Base-by-base conservation (phyloP, 2,113 vertebrate species). In the Orientallactaga bullata region DNA sequence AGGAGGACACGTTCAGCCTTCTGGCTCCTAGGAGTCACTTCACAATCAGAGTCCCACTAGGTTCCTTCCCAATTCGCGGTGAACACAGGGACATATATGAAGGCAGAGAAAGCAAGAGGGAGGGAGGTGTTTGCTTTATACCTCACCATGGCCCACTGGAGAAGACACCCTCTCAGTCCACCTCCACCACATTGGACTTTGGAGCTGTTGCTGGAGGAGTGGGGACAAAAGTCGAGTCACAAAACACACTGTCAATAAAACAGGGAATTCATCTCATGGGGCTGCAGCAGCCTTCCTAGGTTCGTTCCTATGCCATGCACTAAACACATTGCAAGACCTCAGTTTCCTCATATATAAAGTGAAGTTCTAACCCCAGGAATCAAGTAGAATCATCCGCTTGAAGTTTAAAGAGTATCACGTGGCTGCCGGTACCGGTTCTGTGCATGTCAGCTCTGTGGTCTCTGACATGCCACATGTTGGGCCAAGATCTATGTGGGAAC, bases 201-300 rank as follows among this genome's bases (percentile, higher is more conserved):
- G 2, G 35, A 5, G 5, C 35, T 30, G 3, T 30, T 28, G 17
- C 58, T 17, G 9, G n/a, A 35, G 51, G 60, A 24, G 23, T 65
- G 7, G 5, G 42, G 37, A 73, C 63, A 26, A 68, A 61, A 58
- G 23, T 35, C 73, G 55, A 4, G 30, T 74, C 76, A 6, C 35
- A 65, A 65, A 51, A 23, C 55, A 21, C 16, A 0, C 63, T 68
- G 58, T 2, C 26, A 23, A 24, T 16, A 20, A 35, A 51, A 16
- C 35, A 1, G 1, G 7, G 7, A 20, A 0, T 65, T 63, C 0
- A 21, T 69, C 73, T 15, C 18, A 1, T 0, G 21, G 42, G 8
- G 23, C 85, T 39, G 11, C 55, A 68, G 35, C 55, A 72, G 68
- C 68, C 55, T 37, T 32, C 35, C 24, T n/a, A 4, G 63, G 63